A percentile compares a stretch with the other conserved stretches of the same genome.
Conservation (phyloP, 30 jellyfish, hydroid and myxozoan genomes). For the Hydractinia echinata region DNA sequence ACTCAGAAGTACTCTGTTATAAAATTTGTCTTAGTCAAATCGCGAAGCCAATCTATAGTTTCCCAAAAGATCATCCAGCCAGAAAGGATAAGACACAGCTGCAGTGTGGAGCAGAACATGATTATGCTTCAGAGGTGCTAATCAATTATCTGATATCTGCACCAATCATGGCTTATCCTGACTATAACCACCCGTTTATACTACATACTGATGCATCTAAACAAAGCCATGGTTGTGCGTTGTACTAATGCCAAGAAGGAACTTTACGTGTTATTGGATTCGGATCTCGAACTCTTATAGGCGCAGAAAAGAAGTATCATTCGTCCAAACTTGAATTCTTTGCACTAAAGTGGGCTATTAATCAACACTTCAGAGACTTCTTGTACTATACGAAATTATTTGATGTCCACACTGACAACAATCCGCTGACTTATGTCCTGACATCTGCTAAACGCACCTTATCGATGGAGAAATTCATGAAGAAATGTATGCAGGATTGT, state of each 20-base stretch:
- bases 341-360: constrained; percentile 61
- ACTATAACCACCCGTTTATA: constrained; percentile 37
- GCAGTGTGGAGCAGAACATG: constrained; percentile 34
- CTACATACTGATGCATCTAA: constrained; percentile 58
- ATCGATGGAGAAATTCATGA: constrained; percentile 21
- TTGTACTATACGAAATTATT: constrained; percentile 26
- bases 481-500: constrained; percentile 12
- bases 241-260: constrained; percentile 45
- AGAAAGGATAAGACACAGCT: background rate
- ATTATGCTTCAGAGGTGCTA: constrained; percentile 18
- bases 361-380: constrained; percentile 40
- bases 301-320: constrained; percentile 47
- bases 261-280: constrained; percentile 40
- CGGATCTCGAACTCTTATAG: constrained; percentile 47
- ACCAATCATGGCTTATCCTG: constrained; percentile 50
- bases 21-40: background rate
- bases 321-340: constrained; percentile 41
- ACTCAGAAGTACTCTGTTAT: no score
- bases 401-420: constrained; percentile 44
- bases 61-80: background rate
- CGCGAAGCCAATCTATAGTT: background rate
- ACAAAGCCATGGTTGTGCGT: constrained; percentile 52
- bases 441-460: constrained; percentile 38
- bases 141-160: constrained; percentile 39
- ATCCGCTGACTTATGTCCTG: constrained; percentile 26